phyloP scores from a whole-genome alignment of 2,888 invertebrate species.

The Agrochola litura region DNA sequence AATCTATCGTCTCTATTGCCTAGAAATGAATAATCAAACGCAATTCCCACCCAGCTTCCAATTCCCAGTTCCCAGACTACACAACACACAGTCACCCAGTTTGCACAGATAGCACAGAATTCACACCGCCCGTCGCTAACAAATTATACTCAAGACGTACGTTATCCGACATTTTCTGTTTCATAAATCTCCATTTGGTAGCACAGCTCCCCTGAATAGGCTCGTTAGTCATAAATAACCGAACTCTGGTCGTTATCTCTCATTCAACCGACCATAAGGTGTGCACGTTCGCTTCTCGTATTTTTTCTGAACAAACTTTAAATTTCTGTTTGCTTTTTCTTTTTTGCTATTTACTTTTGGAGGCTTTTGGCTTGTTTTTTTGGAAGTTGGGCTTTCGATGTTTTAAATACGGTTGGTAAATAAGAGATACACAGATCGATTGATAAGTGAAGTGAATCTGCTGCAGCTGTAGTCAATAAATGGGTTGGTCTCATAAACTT shows the following conservation, averaged over 20 bases:
- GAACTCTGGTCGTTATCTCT: slow-evolving; percentile 88
- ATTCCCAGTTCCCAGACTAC: slow-evolving; percentile 15
- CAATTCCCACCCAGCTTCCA: not conserved
- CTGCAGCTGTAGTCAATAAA: not conserved
- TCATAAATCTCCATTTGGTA: slow-evolving; percentile 88
- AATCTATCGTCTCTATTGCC: not conserved
- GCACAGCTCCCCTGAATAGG: slow-evolving; percentile 85
- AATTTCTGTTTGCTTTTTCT: slow-evolving; percentile 71
- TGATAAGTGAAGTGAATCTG: not conserved
- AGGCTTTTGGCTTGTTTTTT: slow-evolving; percentile 6
- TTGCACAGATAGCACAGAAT: slow-evolving; percentile 62
- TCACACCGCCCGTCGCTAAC: slow-evolving; percentile 69
- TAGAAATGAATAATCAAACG: not conserved
- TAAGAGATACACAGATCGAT: not conserved
- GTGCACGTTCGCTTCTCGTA: slow-evolving; percentile 67
- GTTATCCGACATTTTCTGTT: slow-evolving; percentile 87
- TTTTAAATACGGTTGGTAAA: not conserved
- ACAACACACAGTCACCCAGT: slow-evolving; percentile 40
- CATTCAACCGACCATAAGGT: slow-evolving; percentile 83
- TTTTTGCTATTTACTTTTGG: slow-evolving; percentile 59
- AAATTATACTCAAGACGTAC: slow-evolving; percentile 85
- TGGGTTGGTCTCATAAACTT: not conserved
- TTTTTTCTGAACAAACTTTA: slow-evolving; percentile 72
- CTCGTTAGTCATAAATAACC: slow-evolving; percentile 90
- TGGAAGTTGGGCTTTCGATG: not conserved